Evolutionary conservation across 30 jellyfish, hydroid and myxozoan genomes (phyloP), one percentile per base, ranked within the genome.

Genomic region (Cassiopea xamachana): DNA sequence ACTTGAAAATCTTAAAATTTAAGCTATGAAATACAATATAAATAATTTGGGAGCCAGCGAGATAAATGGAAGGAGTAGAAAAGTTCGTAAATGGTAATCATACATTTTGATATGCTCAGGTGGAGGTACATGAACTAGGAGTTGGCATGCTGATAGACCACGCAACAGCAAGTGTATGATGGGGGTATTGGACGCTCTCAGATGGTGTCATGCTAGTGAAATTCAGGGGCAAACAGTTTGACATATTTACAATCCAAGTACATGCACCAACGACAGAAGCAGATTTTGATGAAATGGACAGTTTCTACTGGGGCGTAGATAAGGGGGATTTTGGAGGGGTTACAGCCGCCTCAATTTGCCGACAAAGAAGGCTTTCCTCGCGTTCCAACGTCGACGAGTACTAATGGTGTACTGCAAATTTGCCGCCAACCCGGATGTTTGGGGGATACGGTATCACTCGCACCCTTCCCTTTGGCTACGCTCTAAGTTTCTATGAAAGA

Each of bases 191-290:
- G 64, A 9, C 64, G 64, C 64, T 51, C 4, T 51, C 82, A 16
- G 89, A 80, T 67, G 82, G 80, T 17, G 82, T 80, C 5, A 51
- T 80, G 58, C 83, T 67, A 7, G 89, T 67, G 89, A 80, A 80
- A 82, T 80, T 80, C 83, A 80, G 80, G 45, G 89, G 89, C 89
- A 80, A 80, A 74, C 89, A 82, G 55, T 80, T 80, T 80, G 89
- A 80, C 80, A 51, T 80, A 80, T 80, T 82, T 45, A 60, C 39
- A 80, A 80, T 58, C 51, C 74, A 62, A 6, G 74, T 62, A 62
- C 75, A 76, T 87, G 59, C 94, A 75, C 96, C 92, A 51, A 89
- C 92, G 50, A 27, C 16, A 48, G 96, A 81, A 17, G 83, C 84
- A 27, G 89, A 78, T 1, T 3, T 27, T 62, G 74, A 48, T 16